phyloP scores from a whole-genome alignment of 2,797 vertebrate genomes.

The Pitangus sulphuratus region DNA sequence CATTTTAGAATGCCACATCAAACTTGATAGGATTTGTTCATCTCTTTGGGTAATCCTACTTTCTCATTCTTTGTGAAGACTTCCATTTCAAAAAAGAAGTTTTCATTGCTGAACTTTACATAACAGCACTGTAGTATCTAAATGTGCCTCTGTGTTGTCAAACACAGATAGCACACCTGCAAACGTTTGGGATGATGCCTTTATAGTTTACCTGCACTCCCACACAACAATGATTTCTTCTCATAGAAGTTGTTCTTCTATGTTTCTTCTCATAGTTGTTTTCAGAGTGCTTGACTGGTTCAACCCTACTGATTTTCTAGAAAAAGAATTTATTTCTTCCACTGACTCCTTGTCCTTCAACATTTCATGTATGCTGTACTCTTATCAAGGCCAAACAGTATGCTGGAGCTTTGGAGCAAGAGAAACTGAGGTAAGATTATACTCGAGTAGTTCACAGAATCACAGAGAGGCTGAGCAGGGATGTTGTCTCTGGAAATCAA shows the following conservation, averaged over 20 bases:
- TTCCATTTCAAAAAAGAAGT: background rate
- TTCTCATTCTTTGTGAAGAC: background rate
- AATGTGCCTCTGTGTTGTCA: background rate
- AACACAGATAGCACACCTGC: background rate
- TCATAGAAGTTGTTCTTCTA: background rate
- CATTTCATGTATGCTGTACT: background rate
- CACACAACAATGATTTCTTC: background rate
- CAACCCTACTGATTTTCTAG: background rate
- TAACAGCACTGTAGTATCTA: background rate
- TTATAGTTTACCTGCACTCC: background rate
- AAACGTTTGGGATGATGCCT: background rate
- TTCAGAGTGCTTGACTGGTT: background rate
- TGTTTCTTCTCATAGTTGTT: background rate
- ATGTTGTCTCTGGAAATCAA: background rate
- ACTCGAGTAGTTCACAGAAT: background rate
- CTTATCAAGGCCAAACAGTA: background rate
- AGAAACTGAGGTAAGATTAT: background rate
- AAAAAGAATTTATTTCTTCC: background rate
- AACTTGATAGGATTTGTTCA: background rate
- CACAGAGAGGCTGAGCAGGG: accelerated
- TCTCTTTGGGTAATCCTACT: background rate
- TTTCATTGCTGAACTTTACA: background rate
- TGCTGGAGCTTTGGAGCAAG: background rate
- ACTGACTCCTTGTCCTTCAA: background rate
- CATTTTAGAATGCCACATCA: background rate